These are phyloP conservation scores for Cerceris rybyensis DNA, from an alignment of 2,888 invertebrate species.

Conservation along the genomic window DNA sequence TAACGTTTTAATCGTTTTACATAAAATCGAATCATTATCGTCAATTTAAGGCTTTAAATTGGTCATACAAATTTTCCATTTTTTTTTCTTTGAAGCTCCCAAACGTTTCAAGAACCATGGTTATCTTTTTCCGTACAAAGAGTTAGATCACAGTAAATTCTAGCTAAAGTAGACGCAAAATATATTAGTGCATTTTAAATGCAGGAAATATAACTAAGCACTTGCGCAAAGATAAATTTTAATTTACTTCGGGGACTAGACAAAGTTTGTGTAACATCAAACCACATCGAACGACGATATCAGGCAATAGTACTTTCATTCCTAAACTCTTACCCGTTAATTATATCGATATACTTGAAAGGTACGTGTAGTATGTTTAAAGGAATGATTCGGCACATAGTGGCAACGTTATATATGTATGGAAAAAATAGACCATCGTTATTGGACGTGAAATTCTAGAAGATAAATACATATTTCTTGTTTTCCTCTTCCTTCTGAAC, in stretches of 20 bases:
- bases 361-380: slow-evolving; percentile 67
- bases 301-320: slow-evolving; percentile 62
- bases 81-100: slow-evolving; percentile 36
- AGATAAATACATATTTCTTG: slow-evolving; percentile 40
- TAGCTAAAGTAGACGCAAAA: slow-evolving; percentile 57
- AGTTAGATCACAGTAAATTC: slow-evolving; percentile 58
- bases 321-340: slow-evolving; percentile 61
- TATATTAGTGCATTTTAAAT: slow-evolving; percentile 50
- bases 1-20: slow-evolving; percentile 56
- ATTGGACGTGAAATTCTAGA: slow-evolving; percentile 53
- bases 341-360: slow-evolving; percentile 54
- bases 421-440: slow-evolving; percentile 35
- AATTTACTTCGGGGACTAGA: slow-evolving; percentile 52
- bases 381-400: slow-evolving; percentile 75
- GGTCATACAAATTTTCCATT: slow-evolving; percentile 53
- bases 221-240: slow-evolving; percentile 40
- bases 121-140: slow-evolving; percentile 52
- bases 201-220: slow-evolving; percentile 41
- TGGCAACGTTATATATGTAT: slow-evolving; percentile 69
- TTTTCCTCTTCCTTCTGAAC: slow-evolving; percentile 14
- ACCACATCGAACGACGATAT: slow-evolving; percentile 42
- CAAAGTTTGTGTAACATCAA: slow-evolving; percentile 48
- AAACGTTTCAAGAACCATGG: slow-evolving; percentile 42
- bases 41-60: slow-evolving; percentile 54
- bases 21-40: slow-evolving; percentile 49